Conservation (phyloP, 1,140 invertebrate genomes). For the Drosophila auraria region DNA sequence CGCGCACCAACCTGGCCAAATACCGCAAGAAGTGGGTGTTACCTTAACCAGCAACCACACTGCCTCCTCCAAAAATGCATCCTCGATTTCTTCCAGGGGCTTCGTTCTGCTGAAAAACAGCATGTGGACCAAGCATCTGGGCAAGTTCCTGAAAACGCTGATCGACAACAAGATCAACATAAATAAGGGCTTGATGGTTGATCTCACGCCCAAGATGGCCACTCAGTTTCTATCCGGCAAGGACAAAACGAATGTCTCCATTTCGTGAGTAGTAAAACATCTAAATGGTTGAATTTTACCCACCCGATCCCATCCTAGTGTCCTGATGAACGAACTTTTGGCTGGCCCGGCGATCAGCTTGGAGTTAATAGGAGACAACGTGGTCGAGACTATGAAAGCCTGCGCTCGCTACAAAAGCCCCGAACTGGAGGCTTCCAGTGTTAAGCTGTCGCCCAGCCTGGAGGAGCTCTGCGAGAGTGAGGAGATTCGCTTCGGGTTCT, state of each 20-base stretch:
- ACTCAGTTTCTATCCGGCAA: slow-evolving; percentile 87
- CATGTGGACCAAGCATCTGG: slow-evolving; percentile 88
- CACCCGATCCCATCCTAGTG: slow-evolving; percentile 61
- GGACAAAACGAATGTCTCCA: slow-evolving; percentile 87
- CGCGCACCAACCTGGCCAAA: slow-evolving; percentile 87
- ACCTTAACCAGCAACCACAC: neutral
- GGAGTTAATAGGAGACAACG: slow-evolving; percentile 91
- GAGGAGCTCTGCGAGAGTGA: slow-evolving; percentile 91
- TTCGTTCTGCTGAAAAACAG: slow-evolving; percentile 92
- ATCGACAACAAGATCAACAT: slow-evolving; percentile 89
- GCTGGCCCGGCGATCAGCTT: slow-evolving; percentile 90
- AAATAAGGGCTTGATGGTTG: slow-evolving; percentile 90
- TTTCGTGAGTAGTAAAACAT: slow-evolving; percentile 86
- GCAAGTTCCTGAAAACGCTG: slow-evolving; percentile 90
- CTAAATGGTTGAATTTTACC: neutral
- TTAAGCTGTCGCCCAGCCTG: slow-evolving; percentile 87
- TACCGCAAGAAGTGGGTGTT: slow-evolving; percentile 87
- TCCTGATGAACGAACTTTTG: slow-evolving; percentile 88
- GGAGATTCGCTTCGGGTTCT: slow-evolving; percentile 89
- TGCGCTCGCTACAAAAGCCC: slow-evolving; percentile 52
- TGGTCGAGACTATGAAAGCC: slow-evolving; percentile 86
- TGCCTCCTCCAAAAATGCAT: neutral
- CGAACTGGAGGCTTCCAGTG: slow-evolving; percentile 45
- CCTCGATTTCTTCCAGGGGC: slow-evolving; percentile 86
- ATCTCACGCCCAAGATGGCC: slow-evolving; percentile 85